Evolutionary conservation across 1,140 invertebrate species (phyloP).

Genomic region (Lithobius niger): DNA sequence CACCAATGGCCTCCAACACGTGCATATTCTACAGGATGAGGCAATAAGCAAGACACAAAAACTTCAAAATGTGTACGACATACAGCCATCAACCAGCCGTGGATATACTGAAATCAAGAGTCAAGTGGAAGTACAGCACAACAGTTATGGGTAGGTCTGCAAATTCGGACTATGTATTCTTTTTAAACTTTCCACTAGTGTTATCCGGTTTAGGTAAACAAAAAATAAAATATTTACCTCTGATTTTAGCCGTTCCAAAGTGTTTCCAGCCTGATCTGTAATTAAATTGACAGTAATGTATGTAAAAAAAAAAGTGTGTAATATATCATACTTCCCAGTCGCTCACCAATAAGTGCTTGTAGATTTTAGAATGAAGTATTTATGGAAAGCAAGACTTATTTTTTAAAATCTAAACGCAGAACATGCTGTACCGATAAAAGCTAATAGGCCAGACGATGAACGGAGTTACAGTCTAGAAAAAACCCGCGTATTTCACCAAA

Average conservation of each 20-base stretch:
- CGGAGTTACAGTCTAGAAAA: no score
- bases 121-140: conserved; percentile 8
- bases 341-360: no score
- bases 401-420: no score
- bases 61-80: conserved; percentile 74
- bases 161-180: neutral
- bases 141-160: conserved; percentile 2
- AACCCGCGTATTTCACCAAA: no score
- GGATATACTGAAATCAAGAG: conserved; percentile 51
- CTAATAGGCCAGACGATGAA: no score
- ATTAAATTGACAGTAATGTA: no score
- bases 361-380: no score
- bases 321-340: no score
- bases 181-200: neutral
- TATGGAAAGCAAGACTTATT: no score
- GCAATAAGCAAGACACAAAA: conserved; percentile 68
- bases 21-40: conserved; percentile 76
- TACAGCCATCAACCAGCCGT: conserved; percentile 76
- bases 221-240: conserved; percentile 43
- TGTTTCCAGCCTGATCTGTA: conserved; percentile 63
- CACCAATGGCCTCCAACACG: conserved; percentile 88
- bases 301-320: no score
- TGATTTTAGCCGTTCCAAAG: conserved; percentile 79
- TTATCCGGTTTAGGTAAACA: no score
- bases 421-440: no score